These are phyloP conservation scores for Aricia artaxerxes DNA, from an alignment of 2,888 invertebrate species.

Conservation along the genomic window DNA sequence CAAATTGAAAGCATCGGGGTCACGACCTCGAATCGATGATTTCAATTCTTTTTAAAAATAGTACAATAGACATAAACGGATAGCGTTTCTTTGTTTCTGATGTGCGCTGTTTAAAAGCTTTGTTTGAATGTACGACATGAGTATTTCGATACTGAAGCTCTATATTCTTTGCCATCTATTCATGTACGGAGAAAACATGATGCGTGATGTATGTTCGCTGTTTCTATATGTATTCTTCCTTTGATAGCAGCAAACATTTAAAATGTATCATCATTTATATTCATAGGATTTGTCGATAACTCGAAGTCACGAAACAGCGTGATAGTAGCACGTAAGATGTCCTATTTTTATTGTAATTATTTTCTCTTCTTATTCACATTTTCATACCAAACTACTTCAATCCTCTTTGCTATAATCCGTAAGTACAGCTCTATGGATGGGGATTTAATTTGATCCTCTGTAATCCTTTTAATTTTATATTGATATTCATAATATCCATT, in stretches of 20 bases:
- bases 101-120: not conserved
- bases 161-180: slow-evolving; percentile 22
- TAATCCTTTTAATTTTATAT: not conserved
- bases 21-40: slow-evolving; percentile 44
- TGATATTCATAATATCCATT: not conserved
- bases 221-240: not conserved
- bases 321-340: not conserved
- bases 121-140: slow-evolving; percentile 9
- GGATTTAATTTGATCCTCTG: not conserved
- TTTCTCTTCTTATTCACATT: not conserved
- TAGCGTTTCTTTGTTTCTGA: slow-evolving; percentile 6
- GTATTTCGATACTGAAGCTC: slow-evolving; percentile 2
- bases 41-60: not conserved
- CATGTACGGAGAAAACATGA: not conserved
- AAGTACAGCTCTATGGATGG: not conserved
- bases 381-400: not conserved
- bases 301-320: not conserved
- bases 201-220: not conserved
- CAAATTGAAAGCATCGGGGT: slow-evolving; percentile 45
- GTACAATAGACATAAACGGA: slow-evolving; percentile 12
- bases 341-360: not conserved
- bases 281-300: not conserved
- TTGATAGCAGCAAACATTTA: not conserved
- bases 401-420: not conserved
- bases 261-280: slow-evolving; percentile 19